These are phyloP conservation scores for Oscheius sp. DNA, from an alignment of 2,888 invertebrate genomes.

Conservation along the genomic window DNA sequence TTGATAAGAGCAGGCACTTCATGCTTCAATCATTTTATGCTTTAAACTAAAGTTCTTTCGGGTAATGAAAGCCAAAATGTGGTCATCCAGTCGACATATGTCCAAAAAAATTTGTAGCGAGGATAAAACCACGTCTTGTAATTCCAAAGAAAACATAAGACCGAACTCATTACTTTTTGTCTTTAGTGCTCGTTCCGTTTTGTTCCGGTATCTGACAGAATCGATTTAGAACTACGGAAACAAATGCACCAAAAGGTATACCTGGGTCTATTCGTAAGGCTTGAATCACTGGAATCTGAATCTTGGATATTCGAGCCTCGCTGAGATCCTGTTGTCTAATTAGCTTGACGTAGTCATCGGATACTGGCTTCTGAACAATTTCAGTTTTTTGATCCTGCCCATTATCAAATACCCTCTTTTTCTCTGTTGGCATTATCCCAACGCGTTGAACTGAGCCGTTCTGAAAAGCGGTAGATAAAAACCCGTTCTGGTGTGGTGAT, in stretches of 20 bases:
- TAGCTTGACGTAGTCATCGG: slow-evolving; percentile 70
- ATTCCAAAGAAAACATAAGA: not conserved
- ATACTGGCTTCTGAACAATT: slow-evolving; percentile 49
- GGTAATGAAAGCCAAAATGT: too few species aligned
- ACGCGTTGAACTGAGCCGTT: slow-evolving; percentile 29
- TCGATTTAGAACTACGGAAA: not conserved
- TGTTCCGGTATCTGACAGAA: not conserved
- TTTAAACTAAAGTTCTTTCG: too few species aligned
- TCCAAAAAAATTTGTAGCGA: too few species aligned
- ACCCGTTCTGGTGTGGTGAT: slow-evolving; percentile 1
- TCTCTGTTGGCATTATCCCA: slow-evolving; percentile 31
- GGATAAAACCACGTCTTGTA: too few species aligned
- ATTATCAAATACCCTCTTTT: slow-evolving; percentile 26
- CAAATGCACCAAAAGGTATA: slow-evolving; percentile 33
- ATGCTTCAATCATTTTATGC: too few species aligned
- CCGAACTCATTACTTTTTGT: not conserved
- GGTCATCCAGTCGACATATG: too few species aligned
- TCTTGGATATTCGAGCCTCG: slow-evolving; percentile 58
- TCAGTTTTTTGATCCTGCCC: too few species aligned
- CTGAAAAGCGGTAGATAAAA: slow-evolving; percentile 24
- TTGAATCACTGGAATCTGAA: slow-evolving; percentile 71
- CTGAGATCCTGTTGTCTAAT: slow-evolving; percentile 66
- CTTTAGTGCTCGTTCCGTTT: not conserved
- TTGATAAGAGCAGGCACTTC: not conserved
- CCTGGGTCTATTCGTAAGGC: slow-evolving; percentile 69